These are phyloP conservation scores for Oxyruncus cristatus DNA, from an alignment of 2,113 vertebrate genomes.

Conservation along the genomic window DNA sequence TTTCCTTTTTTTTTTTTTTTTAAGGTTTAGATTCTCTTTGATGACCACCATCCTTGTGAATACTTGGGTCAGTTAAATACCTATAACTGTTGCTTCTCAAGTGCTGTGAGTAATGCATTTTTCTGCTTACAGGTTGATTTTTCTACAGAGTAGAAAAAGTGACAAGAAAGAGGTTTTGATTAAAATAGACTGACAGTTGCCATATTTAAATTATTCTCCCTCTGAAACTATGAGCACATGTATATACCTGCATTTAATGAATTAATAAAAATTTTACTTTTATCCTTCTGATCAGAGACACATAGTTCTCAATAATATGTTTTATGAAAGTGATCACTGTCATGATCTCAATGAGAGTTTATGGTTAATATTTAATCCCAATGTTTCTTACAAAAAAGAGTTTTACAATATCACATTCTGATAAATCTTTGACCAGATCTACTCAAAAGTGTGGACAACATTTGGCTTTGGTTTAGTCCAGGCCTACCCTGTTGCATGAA, in stretches of 20 bases:
- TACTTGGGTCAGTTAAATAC: background rate
- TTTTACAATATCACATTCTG: background rate
- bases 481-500: background rate
- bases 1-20: fast-evolving
- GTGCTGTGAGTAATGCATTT: background rate
- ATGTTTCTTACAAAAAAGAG: background rate
- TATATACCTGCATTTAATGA: background rate
- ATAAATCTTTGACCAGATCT: background rate
- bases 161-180: background rate
- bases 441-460: background rate
- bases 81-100: background rate
- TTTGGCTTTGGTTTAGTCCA: background rate
- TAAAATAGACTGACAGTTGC: background rate
- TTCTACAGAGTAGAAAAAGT: background rate
- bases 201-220: background rate
- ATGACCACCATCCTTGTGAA: background rate
- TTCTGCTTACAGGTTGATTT: background rate
- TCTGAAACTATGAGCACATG: background rate
- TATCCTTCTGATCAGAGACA: background rate
- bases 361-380: background rate
- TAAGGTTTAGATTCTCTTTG: background rate
- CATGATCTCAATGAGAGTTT: background rate
- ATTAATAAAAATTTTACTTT: background rate
- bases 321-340: background rate
- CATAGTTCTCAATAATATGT: background rate